A percentile compares a stretch with the other conserved stretches of the same genome.
Evolutionary conservation across 2,113 vertebrate genomes (phyloP).

Genomic region (Grammomys surdaster): DNA sequence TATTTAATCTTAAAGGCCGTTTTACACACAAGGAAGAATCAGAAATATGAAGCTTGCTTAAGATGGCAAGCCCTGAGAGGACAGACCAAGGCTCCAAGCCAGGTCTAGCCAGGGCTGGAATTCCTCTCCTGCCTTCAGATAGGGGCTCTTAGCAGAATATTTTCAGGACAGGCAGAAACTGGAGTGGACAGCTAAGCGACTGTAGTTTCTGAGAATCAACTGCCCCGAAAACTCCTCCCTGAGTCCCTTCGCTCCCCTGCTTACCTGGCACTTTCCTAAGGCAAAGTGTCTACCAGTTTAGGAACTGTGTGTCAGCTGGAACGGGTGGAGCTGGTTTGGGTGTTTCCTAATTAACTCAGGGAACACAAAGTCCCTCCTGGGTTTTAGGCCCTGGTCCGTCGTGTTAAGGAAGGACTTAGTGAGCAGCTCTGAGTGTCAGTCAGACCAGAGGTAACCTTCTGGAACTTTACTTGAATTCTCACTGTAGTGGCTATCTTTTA

Average conservation of each 20-base stretch:
- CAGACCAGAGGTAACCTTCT: conserved; percentile 78
- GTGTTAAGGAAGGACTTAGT: conserved; percentile 59
- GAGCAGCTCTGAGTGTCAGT: conserved; percentile 77
- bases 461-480: conserved; percentile 65
- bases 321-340: conserved; percentile 76
- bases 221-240: background rate
- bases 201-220: rapidly evolving
- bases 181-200: too few relatives aligned
- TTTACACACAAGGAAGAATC: background rate
- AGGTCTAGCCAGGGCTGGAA: background rate
- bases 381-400: conserved; percentile 73
- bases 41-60: rapidly evolving
- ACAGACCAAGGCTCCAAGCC: background rate
- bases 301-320: conserved; percentile 76
- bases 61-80: too few relatives aligned
- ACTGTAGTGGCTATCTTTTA: conserved; percentile 49
- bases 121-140: background rate
- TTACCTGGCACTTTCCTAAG: conserved; percentile 48
- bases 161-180: background rate
- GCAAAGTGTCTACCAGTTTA: conserved; percentile 42
- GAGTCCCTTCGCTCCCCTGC: background rate
- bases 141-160: background rate
- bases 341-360: conserved; percentile 77
- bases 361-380: conserved; percentile 72
- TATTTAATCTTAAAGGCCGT: background rate